These are phyloP conservation scores for Sebastes cheni DNA, from an alignment of 2,797 vertebrate species.

Conservation along the genomic window DNA sequence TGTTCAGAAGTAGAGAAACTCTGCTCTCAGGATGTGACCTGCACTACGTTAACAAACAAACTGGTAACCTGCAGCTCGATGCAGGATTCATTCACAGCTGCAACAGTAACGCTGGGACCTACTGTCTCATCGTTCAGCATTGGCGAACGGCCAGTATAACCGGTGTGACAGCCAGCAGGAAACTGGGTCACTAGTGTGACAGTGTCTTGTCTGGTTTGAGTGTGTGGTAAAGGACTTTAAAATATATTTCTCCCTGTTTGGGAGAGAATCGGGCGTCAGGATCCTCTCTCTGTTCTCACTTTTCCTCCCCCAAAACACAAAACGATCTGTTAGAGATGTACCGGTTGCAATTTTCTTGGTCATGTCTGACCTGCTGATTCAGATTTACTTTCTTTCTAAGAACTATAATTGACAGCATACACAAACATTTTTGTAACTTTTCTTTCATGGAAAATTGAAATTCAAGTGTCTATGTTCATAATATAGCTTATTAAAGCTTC, in stretches of 20 bases:
- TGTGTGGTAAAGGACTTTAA: background rate
- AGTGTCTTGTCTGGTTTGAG: background rate
- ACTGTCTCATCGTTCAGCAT: background rate
- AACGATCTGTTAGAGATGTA: background rate
- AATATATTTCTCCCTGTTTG: background rate
- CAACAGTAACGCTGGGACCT: background rate
- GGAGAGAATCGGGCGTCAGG: background rate
- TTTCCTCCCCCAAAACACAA: background rate
- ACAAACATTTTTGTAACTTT: background rate
- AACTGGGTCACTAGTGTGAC: background rate
- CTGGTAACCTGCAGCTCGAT: background rate
- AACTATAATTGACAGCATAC: background rate
- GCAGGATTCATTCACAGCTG: background rate
- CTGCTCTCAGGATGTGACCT: conserved; percentile 38
- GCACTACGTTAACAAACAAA: background rate
- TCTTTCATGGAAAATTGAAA: no score
- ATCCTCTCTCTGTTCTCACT: background rate
- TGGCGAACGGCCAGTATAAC: background rate
- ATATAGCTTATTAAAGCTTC: no score
- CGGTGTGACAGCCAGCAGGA: background rate
- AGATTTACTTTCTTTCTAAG: background rate
- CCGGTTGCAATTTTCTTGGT: background rate
- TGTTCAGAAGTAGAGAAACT: background rate
- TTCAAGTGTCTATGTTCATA: no score
- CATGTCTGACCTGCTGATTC: background rate